Conservation (phyloP, 1,140 invertebrate species). For the Drosophila sturtevanti region DNA sequence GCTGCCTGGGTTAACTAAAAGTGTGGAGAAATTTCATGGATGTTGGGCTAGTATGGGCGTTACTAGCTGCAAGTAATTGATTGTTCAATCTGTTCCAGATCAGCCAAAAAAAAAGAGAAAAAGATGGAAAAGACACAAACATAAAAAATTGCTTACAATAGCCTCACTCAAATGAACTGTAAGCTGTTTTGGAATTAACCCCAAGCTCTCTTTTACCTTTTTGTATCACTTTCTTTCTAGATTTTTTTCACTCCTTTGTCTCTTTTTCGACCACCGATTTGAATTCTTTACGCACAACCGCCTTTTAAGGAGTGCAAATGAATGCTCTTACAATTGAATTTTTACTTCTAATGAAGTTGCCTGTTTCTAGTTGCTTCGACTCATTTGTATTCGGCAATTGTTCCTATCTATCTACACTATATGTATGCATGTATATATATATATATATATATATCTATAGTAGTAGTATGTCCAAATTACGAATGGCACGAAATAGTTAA, state of each 20-base stretch:
- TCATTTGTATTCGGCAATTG: conserved; percentile 15
- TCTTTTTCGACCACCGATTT: not conserved
- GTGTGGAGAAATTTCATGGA: conserved; percentile 3
- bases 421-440: not conserved
- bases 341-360: conserved; percentile 3
- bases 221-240: too few species aligned
- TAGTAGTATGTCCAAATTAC: conserved; percentile 6
- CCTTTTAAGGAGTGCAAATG: conserved; percentile 54
- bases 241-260: too few species aligned
- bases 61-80: conserved; percentile 74
- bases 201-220: not conserved
- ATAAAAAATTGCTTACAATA: conserved; percentile 56
- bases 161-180: conserved; percentile 71
- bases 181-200: conserved; percentile 68
- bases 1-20: too few species aligned
- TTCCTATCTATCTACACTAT: not conserved
- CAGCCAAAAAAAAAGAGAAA: conserved; percentile 40
- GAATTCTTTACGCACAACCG: conserved; percentile 33
- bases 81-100: conserved; percentile 80
- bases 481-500: conserved; percentile 16
- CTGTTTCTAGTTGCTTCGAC: not conserved
- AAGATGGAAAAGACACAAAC: not conserved
- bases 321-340: conserved; percentile 27
- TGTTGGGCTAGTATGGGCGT: conserved; percentile 48
- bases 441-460: not conserved